Percentiles rank a stretch among this genome's conserved stretches.
phyloP scores from a whole-genome alignment of 2,113 vertebrate species.

The Bombycilla garrulus region DNA sequence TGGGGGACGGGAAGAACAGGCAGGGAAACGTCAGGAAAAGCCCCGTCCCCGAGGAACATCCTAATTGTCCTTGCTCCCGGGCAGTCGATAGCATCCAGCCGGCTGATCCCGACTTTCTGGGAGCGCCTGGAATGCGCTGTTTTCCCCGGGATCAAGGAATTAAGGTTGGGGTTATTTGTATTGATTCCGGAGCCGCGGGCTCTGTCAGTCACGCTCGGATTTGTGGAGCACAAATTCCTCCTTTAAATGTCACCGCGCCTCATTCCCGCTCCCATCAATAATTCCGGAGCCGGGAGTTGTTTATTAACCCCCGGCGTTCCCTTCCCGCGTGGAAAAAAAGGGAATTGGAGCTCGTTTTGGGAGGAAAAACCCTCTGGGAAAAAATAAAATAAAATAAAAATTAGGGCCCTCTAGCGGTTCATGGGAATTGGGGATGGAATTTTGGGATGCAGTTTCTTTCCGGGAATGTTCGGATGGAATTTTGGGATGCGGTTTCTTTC shows the following conservation, averaged over 20 bases:
- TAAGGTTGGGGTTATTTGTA: constrained; percentile 99
- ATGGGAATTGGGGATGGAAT: background rate
- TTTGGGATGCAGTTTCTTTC: background rate
- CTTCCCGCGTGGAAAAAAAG: background rate
- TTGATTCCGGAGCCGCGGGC: constrained; percentile 98
- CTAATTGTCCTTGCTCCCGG: constrained; percentile 86
- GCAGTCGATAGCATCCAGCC: constrained; percentile 84
- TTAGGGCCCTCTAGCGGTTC: constrained; percentile 65
- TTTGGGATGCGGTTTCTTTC: background rate
- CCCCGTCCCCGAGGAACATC: constrained; percentile 46
- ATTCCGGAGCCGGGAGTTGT: constrained; percentile 67
- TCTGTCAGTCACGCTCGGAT: constrained; percentile 90
- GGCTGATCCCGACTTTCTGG: constrained; percentile 74
- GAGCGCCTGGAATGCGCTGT: constrained; percentile 86
- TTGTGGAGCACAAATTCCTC: constrained; percentile 98
- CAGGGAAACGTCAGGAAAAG: background rate
- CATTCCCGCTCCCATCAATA: constrained; percentile 94
- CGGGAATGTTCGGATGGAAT: background rate
- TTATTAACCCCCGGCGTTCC: constrained; percentile 76
- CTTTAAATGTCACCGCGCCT: constrained; percentile 98
- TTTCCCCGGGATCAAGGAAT: constrained; percentile 97
- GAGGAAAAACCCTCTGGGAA: background rate
- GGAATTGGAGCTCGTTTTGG: background rate
- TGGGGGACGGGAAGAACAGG: background rate
- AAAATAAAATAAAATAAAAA: no score